Evolutionary conservation across 2,888 invertebrate species (phyloP).

Genomic region (Perdita meconis): DNA sequence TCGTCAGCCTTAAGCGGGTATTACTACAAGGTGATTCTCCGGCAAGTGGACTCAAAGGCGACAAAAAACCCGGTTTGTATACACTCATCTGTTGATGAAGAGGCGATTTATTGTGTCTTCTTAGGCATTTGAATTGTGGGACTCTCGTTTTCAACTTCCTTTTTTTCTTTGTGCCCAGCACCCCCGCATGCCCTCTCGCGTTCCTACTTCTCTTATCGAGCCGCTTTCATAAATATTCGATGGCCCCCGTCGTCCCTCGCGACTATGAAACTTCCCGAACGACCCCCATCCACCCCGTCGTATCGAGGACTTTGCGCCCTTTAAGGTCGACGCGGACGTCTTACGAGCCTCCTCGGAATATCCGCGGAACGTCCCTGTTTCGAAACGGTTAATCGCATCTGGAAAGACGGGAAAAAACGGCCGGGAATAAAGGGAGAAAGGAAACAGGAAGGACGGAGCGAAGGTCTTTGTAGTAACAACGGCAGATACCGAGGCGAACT

Average conservation of each 20-base stretch:
- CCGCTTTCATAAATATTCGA: conserved; percentile 71
- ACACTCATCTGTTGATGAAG: no score
- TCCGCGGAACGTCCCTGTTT: not conserved
- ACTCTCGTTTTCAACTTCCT: conserved; percentile 4
- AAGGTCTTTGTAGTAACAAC: conserved; percentile 19
- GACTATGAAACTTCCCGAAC: conserved; percentile 66
- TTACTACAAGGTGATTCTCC: no score
- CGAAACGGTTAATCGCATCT: conserved; percentile 9
- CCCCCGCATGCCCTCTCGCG: not conserved
- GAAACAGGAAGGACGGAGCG: not conserved
- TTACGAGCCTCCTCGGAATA: not conserved
- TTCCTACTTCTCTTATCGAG: conserved; percentile 52
- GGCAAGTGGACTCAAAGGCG: no score
- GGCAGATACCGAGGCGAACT: conserved; percentile 48
- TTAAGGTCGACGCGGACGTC: conserved; percentile 44
- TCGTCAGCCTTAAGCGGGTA: no score
- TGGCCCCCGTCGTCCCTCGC: conserved; percentile 58
- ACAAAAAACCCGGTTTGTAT: no score
- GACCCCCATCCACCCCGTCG: conserved; percentile 66
- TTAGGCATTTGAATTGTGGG: no score
- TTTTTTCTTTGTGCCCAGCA: conserved; percentile 15
- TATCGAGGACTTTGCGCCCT: conserved; percentile 66
- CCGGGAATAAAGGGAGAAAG: not conserved
- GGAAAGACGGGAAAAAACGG: not conserved
- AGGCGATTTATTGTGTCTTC: no score